Evolutionary conservation across 2,888 invertebrate species (phyloP), one percentile per base, ranked within the genome.

Genomic region (Tromatobia lineatoria): DNA sequence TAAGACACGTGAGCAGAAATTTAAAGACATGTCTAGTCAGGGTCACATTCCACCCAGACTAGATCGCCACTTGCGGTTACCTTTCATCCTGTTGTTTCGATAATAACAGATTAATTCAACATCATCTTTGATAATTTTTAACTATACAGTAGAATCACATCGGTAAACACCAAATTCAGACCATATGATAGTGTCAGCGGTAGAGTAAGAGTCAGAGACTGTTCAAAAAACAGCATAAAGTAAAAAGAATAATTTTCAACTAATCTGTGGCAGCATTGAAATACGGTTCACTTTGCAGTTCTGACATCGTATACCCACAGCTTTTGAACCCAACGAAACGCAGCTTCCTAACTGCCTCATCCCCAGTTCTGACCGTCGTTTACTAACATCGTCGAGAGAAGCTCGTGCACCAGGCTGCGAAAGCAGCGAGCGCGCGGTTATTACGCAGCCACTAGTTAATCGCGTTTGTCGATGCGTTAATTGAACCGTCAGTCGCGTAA

Each of bases 401-500:
- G 11, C 29, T 38, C 34, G 34, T 38, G 61, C 42, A 66, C 6
- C 38, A 13, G 13, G 71, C n/a, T 34, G 50, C 50, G 66, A 29
- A 47, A 78, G 52, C 69, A 47, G 50, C 67, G 57, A 57, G 25
- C 50, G 38, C 45, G 67, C 23, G 61, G 10, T 59, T 74, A 79
- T 83, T 77, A 78, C 78, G 20, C 45, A 74, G 38, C 77, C 77
- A 59, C 45, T 23, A 50, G 66, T 73, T 80, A 83, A 83, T 74
- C 69, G 75, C 69, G 64, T 75, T 83, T 80, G 69, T 71, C 83
- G 83, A 83, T 80, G 83, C 70, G 80, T 71, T 83, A 83, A 83
- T 83, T 83, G 83, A 71, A 79, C 83, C 75, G 80, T 74, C 75
- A 79, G 70, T 64, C 83, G 64, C 74, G 74, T 79, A 79, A 78